Conservation (phyloP, 2,113 vertebrate genomes). For the Mus spicilegus region DNA sequence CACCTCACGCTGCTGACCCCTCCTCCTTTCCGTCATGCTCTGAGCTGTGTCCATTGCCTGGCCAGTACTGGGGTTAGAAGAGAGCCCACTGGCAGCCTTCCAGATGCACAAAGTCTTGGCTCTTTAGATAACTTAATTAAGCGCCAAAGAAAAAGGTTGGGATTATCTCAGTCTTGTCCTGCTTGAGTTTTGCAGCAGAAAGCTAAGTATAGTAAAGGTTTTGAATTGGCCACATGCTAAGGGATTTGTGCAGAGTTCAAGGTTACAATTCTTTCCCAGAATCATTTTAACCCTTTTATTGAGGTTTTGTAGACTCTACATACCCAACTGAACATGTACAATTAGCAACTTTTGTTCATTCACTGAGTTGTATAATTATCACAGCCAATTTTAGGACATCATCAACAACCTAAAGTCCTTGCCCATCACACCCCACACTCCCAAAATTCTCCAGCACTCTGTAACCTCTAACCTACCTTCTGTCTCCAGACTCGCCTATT, state of each 20-base stretch:
- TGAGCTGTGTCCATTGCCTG: neutral
- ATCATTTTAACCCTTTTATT: neutral
- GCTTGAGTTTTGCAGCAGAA: neutral
- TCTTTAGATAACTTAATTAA: slow-evolving; percentile 1
- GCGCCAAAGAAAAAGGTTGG: slow-evolving; percentile 13
- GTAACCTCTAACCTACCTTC: neutral
- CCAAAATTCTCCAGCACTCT: neutral
- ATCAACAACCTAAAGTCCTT: neutral
- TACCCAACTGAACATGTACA: neutral
- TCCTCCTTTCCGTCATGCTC: no score
- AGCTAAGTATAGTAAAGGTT: neutral
- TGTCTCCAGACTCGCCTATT: neutral
- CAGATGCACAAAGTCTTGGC: neutral
- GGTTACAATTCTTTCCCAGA: neutral
- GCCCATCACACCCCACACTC: neutral
- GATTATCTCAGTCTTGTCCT: neutral
- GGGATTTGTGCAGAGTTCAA: neutral
- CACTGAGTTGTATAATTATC: neutral
- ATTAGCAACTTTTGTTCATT: neutral
- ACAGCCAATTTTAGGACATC: neutral
- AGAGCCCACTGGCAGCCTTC: neutral
- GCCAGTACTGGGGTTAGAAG: neutral
- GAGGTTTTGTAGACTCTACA: neutral
- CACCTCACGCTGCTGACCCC: neutral
- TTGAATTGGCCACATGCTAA: neutral